A percentile compares a stretch with the other conserved stretches of the same genome.
Conservation (phyloP, 2,113 vertebrate species). For the Oncorhynchus masou region DNA sequence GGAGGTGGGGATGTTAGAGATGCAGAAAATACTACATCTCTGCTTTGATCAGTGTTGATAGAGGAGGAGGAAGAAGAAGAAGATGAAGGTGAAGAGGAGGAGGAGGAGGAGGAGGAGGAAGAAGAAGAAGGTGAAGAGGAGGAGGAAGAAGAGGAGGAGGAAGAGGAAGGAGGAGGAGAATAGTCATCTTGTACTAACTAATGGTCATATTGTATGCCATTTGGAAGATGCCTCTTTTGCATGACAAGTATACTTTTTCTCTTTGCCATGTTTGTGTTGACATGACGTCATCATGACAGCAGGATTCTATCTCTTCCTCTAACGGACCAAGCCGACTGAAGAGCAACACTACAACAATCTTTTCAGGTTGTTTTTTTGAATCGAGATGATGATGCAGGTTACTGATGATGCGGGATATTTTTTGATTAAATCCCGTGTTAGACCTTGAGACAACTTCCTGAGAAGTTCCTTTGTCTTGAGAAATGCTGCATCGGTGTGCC, state of each 20-base stretch:
- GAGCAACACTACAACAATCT: constrained; percentile 17
- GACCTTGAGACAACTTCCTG: background rate
- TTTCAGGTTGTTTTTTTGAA: constrained; percentile 34
- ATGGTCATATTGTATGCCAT: background rate
- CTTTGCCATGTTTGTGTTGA: background rate
- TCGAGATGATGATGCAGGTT: constrained; percentile 26
- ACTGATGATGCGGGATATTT: constrained; percentile 20
- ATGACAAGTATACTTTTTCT: background rate
- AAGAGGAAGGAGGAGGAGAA: constrained; percentile 36
- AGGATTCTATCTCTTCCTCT: constrained; percentile 8
- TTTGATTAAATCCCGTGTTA: background rate
- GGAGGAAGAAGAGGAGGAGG: constrained; percentile 38
- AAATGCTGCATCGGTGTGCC: background rate
- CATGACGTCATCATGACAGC: background rate
- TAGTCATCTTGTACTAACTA: background rate
- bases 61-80: constrained; percentile 37
- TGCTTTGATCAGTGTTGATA: constrained; percentile 59
- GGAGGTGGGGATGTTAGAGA: constrained; percentile 33
- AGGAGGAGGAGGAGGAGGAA: constrained; percentile 32
- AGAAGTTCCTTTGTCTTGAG: background rate
- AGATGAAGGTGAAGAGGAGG: constrained; percentile 34
- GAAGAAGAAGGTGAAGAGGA: too few relatives aligned
- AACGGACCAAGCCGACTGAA: constrained; percentile 36
- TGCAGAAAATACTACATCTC: constrained; percentile 52
- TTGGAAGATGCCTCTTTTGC: background rate